Conservation (phyloP, 2,797 vertebrate genomes). For the Halcyon chelicuti region DNA sequence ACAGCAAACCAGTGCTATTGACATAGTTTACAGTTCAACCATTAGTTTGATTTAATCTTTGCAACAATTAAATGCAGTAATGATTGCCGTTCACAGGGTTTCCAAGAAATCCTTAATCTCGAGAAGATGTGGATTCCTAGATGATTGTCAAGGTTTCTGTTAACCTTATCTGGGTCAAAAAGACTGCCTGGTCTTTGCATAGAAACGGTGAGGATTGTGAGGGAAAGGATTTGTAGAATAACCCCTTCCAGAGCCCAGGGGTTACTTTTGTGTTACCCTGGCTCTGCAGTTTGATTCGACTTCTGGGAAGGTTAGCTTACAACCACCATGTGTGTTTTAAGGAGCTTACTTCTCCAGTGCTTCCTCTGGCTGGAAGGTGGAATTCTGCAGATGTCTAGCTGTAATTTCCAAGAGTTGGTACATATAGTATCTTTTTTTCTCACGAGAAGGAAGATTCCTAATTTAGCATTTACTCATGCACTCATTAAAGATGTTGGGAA, state of each 20-base stretch:
- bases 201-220: background rate
- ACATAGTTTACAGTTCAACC: background rate
- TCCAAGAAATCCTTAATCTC: background rate
- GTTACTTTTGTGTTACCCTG: background rate
- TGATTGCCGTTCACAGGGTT: background rate
- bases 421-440: conserved; percentile 14
- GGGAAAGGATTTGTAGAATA: background rate
- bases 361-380: conserved; percentile 12
- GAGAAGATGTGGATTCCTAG: background rate
- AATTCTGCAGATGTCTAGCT: conserved; percentile 42
- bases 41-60: background rate
- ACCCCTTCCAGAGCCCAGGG: background rate
- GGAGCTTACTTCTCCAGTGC: background rate
- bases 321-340: background rate
- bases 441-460: background rate
- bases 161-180: background rate
- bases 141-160: background rate
- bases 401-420: conserved; percentile 19
- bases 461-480: conserved; percentile 43
- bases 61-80: background rate
- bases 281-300: background rate
- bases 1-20: background rate
- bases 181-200: background rate
- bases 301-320: background rate
- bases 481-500: conserved; percentile 46